These are phyloP conservation scores for Acleris literana DNA, from an alignment of 2,888 invertebrate genomes.

Conservation along the genomic window DNA sequence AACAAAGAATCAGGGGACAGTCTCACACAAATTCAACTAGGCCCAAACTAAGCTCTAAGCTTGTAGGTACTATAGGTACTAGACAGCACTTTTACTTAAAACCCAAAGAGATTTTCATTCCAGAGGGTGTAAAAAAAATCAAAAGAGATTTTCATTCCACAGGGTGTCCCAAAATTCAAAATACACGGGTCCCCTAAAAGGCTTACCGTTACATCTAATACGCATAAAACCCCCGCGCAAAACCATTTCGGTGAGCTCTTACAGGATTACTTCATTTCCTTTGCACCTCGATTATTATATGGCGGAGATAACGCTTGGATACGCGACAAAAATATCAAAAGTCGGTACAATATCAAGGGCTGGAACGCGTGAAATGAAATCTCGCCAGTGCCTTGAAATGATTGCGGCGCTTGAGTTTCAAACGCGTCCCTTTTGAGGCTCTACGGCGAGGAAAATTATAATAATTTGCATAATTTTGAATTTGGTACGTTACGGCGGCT, in stretches of 20 bases:
- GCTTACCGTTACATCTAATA: slow-evolving; percentile 6
- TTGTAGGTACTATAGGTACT: no score
- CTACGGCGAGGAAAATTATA: no score
- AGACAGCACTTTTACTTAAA: neutral
- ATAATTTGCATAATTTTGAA: no score
- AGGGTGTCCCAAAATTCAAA: slow-evolving; percentile 11
- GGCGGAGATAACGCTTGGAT: slow-evolving; percentile 20
- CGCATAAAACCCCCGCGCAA: slow-evolving; percentile 15
- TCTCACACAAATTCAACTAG: no score
- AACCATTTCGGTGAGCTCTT: slow-evolving; percentile 12
- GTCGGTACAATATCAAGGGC: slow-evolving; percentile 14
- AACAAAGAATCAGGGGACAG: no score
- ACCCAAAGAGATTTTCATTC: neutral
- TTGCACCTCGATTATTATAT: slow-evolving; percentile 30
- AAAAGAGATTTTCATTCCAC: slow-evolving; percentile 7
- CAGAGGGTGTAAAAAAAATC: slow-evolving; percentile 7
- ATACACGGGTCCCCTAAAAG: neutral
- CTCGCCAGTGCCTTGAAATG: neutral
- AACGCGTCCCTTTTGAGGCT: neutral
- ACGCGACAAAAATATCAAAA: slow-evolving; percentile 19
- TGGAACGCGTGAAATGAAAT: neutral
- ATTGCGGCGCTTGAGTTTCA: neutral
- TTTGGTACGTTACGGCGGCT: no score
- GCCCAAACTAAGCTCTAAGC: no score
- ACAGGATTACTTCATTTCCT: slow-evolving; percentile 34